Base-by-base conservation (phyloP, 2,888 invertebrate species). In the Tinea trinotella region DNA sequence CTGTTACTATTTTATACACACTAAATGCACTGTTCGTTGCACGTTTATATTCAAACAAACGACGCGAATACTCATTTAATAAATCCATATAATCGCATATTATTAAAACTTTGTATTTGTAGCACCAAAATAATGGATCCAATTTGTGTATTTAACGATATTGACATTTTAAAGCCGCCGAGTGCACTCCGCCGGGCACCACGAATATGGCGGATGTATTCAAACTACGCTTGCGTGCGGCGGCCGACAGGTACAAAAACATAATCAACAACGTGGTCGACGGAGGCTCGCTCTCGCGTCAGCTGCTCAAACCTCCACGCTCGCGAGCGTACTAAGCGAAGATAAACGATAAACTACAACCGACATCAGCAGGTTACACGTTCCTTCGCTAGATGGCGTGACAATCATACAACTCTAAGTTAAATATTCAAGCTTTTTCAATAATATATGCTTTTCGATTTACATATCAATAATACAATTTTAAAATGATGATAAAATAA, bases 171-270 rank as follows among this genome's bases (percentile, higher is more conserved):
- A 81, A 77, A 75, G 75, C 74, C 76, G 81, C 72, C 71, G 82
- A 78, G 78, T 78, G 80, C 81, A 82, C 76, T 79, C 75, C 81
- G 82, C 72, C 78, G 76, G 83, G 83, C 82, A 81, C 83, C 82
- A 82, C 82, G 81, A 85, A 85, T 82, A 85, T 85, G 84, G 84
- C 85, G 83, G 84, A 81, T 77, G 83, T 75, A 76, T 82, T 82
- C 72, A 73, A 81, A 85, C 84, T 84, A 84, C 83, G 84, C 83
- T 76, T 82, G 83, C 83, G 75, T 71, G 60, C 64, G 61, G 60
- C 59, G 64, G 68, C 67, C 70, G 62, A 59, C 78, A 77, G 77
- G 78, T 80, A 80, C 70, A 71, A 74, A 74, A 74, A 75, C 71
- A 71, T 63, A 58, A 12, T 36, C 17, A 5, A 18, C 50, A 50